phyloP scores from a whole-genome alignment of 2,113 vertebrate genomes.

The Silurus meridionalis region DNA sequence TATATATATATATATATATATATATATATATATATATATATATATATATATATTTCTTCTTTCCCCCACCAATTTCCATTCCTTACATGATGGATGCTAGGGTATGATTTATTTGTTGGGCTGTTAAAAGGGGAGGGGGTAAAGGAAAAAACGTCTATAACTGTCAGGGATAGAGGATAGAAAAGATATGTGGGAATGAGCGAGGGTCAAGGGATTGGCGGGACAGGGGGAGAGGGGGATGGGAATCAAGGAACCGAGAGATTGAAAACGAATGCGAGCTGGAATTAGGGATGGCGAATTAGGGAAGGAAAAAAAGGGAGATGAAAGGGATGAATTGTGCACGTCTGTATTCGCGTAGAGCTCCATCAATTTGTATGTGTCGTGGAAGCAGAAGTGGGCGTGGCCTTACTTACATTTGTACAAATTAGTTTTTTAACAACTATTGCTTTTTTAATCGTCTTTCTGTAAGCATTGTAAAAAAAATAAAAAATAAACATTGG shows the following conservation, averaged over 20 bases:
- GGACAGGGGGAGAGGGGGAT: not conserved
- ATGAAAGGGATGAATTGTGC: conserved; percentile 39
- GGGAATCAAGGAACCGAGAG: conserved; percentile 58
- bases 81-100: conserved; percentile 44
- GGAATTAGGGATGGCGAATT: conserved; percentile 72
- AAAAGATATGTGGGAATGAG: conserved; percentile 37
- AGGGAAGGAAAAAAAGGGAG: conserved; percentile 53
- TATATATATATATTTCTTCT: not conserved
- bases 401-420: not conserved
- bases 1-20: too few species aligned
- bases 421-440: too few species aligned
- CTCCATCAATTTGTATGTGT: not conserved
- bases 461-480: not conserved
- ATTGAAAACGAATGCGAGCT: conserved; percentile 62
- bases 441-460: not conserved
- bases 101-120: conserved; percentile 54
- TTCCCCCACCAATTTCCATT: conserved; percentile 45
- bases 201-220: conserved; percentile 29
- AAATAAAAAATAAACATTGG: too few species aligned
- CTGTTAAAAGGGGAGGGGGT: not conserved
- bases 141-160: conserved; percentile 34
- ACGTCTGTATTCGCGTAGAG: not conserved
- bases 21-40: too few species aligned
- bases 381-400: not conserved
- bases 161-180: conserved; percentile 39